These are phyloP conservation scores for Dendrophyllia cribrosa DNA, from an alignment of 64 coral and sea anemone species.

Conservation along the genomic window DNA sequence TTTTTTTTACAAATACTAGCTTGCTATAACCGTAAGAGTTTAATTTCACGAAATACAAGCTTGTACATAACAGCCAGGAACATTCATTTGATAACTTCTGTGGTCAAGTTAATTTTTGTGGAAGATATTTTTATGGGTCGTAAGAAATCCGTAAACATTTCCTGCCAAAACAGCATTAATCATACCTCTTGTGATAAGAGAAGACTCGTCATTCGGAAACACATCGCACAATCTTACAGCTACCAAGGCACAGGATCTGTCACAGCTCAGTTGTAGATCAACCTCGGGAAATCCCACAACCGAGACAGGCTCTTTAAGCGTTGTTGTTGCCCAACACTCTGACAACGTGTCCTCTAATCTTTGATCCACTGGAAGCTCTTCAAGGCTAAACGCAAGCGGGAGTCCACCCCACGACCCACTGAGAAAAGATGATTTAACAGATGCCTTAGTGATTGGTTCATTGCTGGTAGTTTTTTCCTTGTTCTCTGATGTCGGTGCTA, in stretches of 20 bases:
- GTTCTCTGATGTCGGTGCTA: neutral
- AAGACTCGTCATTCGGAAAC: constrained; percentile 71
- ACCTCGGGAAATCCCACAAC: constrained; percentile 67
- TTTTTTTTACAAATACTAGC: too few species aligned
- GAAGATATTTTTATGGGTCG: too few species aligned
- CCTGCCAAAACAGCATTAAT: neutral
- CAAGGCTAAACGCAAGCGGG: constrained; percentile 9
- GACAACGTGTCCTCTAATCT: constrained; percentile 66
- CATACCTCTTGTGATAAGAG: constrained; percentile 77
- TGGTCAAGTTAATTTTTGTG: neutral
- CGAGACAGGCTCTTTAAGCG: constrained; percentile 50
- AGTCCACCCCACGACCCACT: constrained; percentile 63
- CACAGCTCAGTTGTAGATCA: constrained; percentile 67
- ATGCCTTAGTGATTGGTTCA: neutral
- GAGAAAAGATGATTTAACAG: constrained; percentile 45
- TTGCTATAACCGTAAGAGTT: too few species aligned
- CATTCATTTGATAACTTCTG: neutral
- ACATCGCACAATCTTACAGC: constrained; percentile 75
- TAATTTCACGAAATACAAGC: too few species aligned
- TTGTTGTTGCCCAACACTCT: constrained; percentile 72
- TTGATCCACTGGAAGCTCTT: constrained; percentile 61
- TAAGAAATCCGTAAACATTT: neutral
- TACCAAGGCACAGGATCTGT: constrained; percentile 57
- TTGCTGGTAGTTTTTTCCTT: neutral
- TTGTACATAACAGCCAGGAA: neutral